Percentiles rank a stretch among this genome's conserved stretches.
phyloP scores from a whole-genome alignment of 2,888 invertebrate genomes.

The Parnassius apollo region DNA sequence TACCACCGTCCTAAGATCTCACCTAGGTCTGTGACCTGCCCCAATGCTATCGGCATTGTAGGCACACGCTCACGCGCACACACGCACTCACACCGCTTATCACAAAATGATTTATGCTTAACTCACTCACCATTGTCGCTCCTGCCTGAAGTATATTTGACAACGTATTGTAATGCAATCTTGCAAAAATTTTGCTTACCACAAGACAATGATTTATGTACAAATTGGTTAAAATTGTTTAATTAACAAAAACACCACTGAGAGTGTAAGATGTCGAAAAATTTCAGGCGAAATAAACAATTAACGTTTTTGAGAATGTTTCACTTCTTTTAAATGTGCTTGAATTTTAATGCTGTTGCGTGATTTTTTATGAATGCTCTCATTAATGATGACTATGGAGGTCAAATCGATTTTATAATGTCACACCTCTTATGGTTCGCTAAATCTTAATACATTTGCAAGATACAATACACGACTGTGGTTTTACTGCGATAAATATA shows the following conservation, averaged over 20 bases:
- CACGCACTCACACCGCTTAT: conserved; percentile 33
- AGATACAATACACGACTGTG: too few species aligned
- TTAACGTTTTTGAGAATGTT: background rate
- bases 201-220: background rate
- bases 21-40: conserved; percentile 48
- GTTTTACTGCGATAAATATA: too few species aligned
- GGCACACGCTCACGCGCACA: conserved; percentile 33
- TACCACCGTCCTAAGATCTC: conserved; percentile 11
- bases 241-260: background rate
- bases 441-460: too few species aligned
- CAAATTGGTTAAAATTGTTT: conserved; percentile 6
- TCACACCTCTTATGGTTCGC: background rate
- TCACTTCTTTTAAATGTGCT: background rate
- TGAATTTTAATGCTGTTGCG: background rate
- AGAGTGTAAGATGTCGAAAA: background rate
- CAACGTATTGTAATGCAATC: conserved; percentile 15
- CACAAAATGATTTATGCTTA: conserved; percentile 31
- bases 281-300: background rate
- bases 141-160: conserved; percentile 1
- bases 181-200: background rate
- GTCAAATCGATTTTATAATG: background rate
- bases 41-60: conserved; percentile 38
- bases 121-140: conserved; percentile 34
- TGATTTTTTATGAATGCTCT: background rate
- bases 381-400: background rate